Evolutionary conservation across 53 echinoderm and acorn worm genomes (phyloP), one percentile per base, ranked within the genome.

Genomic region (Stichopus horrens): DNA sequence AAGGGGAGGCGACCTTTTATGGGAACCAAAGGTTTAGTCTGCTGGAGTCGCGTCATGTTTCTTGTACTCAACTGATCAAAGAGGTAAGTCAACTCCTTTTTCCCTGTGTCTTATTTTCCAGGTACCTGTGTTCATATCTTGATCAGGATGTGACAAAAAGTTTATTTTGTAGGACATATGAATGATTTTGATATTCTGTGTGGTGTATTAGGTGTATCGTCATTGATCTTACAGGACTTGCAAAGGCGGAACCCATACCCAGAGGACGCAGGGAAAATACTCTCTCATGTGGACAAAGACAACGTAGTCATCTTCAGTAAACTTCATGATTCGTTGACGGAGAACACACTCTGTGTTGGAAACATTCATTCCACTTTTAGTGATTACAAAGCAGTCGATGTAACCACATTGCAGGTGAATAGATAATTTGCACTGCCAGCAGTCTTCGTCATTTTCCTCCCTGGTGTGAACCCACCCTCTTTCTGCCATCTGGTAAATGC

Each of bases 1-100:
- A 92, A 73, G 92, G 92, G 16, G 92, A 77, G 58, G 95, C 95
- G 23, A 95, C 93, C 9, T 95, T 95, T 65, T 92, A 93, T 85
- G 73, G 87, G 74, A 79, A 68, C 37, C 71, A 74, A 5, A 58
- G 92, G 59, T 95, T 93, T 74, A 37, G 86, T 59, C 54, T 92
- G 51, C 37, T 89, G 7, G 92, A 95, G 21, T 54, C 92, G 85
- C 71, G 73, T 63, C 77, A 88, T 37, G 79, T 92, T 53, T 19
- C 79, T 7, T 92, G 76, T 21, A 89, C 88, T 37, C 55, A 92
- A 56, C 86, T 92, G 1, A 88, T 89, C 0, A 77, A 83, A 19
- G 77, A 79, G 86, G 92, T 92, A 16, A 0, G 10, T 63, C 16
- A 63, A 13, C 10, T 9, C 5, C 16, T 63, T 63, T 16, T 16